Percentiles rank a stretch among this genome's conserved stretches.
These are phyloP conservation scores for Argyresthia albistria DNA, from an alignment of 2,888 invertebrate genomes.

Conservation along the genomic window DNA sequence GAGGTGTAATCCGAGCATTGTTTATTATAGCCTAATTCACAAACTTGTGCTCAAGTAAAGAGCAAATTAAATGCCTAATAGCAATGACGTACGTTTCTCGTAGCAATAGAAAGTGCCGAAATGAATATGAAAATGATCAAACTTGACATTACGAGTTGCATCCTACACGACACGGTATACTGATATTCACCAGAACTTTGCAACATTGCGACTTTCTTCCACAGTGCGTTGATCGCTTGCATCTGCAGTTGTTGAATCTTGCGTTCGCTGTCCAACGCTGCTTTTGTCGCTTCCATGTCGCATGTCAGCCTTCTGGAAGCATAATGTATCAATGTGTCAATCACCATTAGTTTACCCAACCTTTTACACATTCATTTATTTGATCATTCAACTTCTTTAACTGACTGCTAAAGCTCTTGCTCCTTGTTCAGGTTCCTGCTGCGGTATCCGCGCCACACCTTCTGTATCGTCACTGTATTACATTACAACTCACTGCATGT, in stretches of 20 bases:
- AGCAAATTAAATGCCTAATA: too few species aligned
- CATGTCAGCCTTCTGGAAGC: slow-evolving; percentile 80
- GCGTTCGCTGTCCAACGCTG: slow-evolving; percentile 86
- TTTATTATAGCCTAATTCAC: background rate
- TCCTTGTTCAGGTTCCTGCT: slow-evolving; percentile 77
- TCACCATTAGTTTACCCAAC: too few species aligned
- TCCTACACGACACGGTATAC: too few species aligned
- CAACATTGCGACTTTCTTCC: slow-evolving; percentile 87
- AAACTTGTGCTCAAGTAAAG: too few species aligned
- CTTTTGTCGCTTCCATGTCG: slow-evolving; percentile 89
- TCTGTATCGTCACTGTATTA: slow-evolving; percentile 88
- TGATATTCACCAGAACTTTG: slow-evolving; percentile 49
- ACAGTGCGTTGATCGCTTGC: slow-evolving; percentile 91
- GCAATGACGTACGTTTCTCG: too few species aligned
- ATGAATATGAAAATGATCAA: too few species aligned
- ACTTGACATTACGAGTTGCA: too few species aligned
- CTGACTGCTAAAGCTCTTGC: too few species aligned
- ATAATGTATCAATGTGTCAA: too few species aligned
- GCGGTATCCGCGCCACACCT: slow-evolving; percentile 88
- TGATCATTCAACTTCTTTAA: too few species aligned
- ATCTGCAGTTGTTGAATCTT: slow-evolving; percentile 90
- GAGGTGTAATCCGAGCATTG: too few species aligned
- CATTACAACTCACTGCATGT: slow-evolving; percentile 79
- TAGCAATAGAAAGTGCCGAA: background rate
- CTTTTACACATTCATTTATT: too few species aligned